These are phyloP conservation scores for Pseudochirops corinnae DNA, from an alignment of 2,797 vertebrate genomes.

Conservation along the genomic window DNA sequence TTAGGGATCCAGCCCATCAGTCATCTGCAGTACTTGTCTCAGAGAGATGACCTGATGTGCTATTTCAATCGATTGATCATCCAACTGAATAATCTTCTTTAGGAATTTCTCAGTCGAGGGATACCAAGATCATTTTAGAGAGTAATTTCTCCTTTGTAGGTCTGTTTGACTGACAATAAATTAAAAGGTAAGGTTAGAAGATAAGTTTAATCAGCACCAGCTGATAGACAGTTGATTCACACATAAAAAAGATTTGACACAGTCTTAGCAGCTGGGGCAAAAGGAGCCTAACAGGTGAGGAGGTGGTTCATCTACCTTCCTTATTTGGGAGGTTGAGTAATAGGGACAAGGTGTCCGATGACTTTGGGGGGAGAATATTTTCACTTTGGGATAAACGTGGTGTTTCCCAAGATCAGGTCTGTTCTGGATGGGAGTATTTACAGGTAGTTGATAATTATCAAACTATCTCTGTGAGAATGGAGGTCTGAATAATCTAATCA, in stretches of 20 bases:
- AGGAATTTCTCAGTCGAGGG: neutral
- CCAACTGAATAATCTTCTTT: neutral
- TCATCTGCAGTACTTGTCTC: neutral
- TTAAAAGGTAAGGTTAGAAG: neutral
- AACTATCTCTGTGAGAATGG: neutral
- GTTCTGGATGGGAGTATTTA: neutral
- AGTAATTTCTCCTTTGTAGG: neutral
- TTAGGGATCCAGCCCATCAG: neutral
- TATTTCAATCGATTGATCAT: neutral
- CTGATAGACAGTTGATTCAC: neutral
- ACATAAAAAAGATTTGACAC: neutral
- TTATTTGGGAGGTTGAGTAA: neutral
- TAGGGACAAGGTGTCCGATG: neutral
- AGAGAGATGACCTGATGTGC: neutral
- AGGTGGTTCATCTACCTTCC: neutral
- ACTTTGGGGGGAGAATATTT: neutral
- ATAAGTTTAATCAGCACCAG: neutral
- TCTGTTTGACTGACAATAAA: neutral
- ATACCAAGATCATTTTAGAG: neutral
- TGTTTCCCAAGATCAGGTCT: neutral
- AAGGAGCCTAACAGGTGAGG: neutral
- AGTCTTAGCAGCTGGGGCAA: neutral
- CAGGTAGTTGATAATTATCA: neutral
- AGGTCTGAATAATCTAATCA: neutral
- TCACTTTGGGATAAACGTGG: neutral